These are phyloP conservation scores for Lepidocyrtinus sp. DNA, from an alignment of 2,888 invertebrate species.

Conservation along the genomic window DNA sequence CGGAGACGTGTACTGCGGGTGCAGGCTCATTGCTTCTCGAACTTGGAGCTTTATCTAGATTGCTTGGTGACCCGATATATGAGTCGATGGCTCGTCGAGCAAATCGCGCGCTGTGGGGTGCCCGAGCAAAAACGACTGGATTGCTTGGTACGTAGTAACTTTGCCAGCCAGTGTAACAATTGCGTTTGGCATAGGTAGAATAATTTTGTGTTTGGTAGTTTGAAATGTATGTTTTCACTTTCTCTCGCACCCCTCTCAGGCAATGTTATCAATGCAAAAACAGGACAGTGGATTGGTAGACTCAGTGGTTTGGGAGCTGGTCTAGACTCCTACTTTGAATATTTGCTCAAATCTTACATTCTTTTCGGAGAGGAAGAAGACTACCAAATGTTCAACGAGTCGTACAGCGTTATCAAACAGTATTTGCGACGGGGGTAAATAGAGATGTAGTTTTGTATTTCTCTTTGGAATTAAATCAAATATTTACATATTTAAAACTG, in stretches of 20 bases:
- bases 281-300: slow-evolving; percentile 77
- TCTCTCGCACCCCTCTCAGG: too few species aligned
- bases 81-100: slow-evolving; percentile 77
- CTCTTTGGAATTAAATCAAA: slow-evolving; percentile 1
- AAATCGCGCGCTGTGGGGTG: slow-evolving; percentile 75
- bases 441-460: slow-evolving; percentile 17
- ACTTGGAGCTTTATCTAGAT: slow-evolving; percentile 77
- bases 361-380: slow-evolving; percentile 77
- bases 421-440: slow-evolving; percentile 76
- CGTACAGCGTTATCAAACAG: slow-evolving; percentile 75
- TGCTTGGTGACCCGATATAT: slow-evolving; percentile 77
- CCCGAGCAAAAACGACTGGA: slow-evolving; percentile 76
- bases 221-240: too few species aligned
- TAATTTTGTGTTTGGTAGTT: background rate
- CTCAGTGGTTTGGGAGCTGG: slow-evolving; percentile 78
- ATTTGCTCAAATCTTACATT: slow-evolving; percentile 78
- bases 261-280: slow-evolving; percentile 78
- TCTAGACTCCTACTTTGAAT: slow-evolving; percentile 78
- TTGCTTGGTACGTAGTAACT: slow-evolving; percentile 74
- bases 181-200: background rate
- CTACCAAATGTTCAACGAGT: slow-evolving; percentile 76
- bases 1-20: slow-evolving; percentile 78
- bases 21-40: slow-evolving; percentile 78
- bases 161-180: background rate
- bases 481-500: background rate